Conservation (phyloP, 2,113 vertebrate genomes). For the Sphyrna mokarran region DNA sequence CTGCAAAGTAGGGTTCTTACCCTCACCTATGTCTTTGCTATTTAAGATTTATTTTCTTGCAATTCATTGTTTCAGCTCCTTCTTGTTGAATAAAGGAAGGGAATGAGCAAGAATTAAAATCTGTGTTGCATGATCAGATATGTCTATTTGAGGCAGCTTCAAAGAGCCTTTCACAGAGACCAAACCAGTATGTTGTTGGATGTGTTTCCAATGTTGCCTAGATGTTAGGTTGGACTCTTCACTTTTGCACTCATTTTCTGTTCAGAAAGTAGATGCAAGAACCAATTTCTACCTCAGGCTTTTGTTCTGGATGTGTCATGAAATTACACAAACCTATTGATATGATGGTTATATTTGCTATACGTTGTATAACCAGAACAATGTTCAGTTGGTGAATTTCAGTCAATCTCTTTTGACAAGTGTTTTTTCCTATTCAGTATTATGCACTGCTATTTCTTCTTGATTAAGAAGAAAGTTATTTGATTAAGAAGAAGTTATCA, state of each 20-base stretch:
- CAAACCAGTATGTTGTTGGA: not conserved
- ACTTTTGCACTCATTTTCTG: not conserved
- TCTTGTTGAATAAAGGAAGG: not conserved
- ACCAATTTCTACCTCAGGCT: not conserved
- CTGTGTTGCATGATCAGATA: not conserved
- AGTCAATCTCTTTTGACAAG: too few species aligned
- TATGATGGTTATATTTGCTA: too few species aligned
- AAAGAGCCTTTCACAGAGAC: not conserved
- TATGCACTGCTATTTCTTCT: too few species aligned
- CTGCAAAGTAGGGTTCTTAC: not conserved
- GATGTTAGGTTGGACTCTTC: not conserved
- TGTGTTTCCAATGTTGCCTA: not conserved
- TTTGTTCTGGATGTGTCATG: not conserved
- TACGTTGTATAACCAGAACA: too few species aligned
- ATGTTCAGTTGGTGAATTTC: too few species aligned
- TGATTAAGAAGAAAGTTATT: too few species aligned
- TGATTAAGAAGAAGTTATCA: too few species aligned
- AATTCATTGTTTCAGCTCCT: not conserved
- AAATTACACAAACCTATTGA: not conserved
- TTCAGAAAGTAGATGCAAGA: not conserved
- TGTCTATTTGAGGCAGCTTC: not conserved
- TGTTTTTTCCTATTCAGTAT: too few species aligned
- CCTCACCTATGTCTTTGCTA: not conserved
- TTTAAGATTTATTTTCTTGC: not conserved
- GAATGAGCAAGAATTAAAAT: not conserved